Evolutionary conservation across 2,797 vertebrate species (phyloP).

Genomic region (Sebastes jordani): DNA sequence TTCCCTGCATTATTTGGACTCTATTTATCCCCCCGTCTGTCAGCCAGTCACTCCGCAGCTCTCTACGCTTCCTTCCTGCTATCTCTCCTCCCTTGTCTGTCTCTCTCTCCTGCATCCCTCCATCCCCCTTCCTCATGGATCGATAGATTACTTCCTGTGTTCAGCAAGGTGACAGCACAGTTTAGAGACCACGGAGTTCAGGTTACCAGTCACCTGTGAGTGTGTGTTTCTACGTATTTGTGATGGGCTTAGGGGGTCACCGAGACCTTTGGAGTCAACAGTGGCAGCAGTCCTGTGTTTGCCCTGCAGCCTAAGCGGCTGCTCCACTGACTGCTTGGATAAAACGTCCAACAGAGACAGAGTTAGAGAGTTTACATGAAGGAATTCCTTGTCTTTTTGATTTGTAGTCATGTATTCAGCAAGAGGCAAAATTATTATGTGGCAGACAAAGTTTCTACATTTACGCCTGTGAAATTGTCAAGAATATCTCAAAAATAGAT

Average conservation of each 20-base stretch:
- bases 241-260: constrained; percentile 47
- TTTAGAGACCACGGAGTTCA: constrained; percentile 70
- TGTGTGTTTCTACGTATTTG: constrained; percentile 18
- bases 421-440: background rate
- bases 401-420: background rate
- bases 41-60: constrained; percentile 10
- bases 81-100: constrained; percentile 10
- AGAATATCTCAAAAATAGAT: background rate
- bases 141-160: constrained; percentile 85
- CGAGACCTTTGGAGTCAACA: constrained; percentile 47
- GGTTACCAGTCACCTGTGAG: constrained; percentile 62
- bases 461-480: background rate
- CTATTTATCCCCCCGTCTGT: background rate
- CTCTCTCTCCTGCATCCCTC: constrained; percentile 28
- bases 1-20: background rate
- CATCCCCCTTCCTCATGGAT: constrained; percentile 62
- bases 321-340: background rate
- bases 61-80: background rate
- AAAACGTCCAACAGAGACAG: background rate
- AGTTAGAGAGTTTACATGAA: background rate
- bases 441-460: background rate
- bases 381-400: background rate
- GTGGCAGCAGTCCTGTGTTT: constrained; percentile 27
- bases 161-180: constrained; percentile 73
- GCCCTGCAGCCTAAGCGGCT: constrained; percentile 10